Percentiles rank a stretch among this genome's conserved stretches.
These are phyloP conservation scores for Merops nubicus DNA, from an alignment of 2,113 vertebrate genomes.

Conservation along the genomic window DNA sequence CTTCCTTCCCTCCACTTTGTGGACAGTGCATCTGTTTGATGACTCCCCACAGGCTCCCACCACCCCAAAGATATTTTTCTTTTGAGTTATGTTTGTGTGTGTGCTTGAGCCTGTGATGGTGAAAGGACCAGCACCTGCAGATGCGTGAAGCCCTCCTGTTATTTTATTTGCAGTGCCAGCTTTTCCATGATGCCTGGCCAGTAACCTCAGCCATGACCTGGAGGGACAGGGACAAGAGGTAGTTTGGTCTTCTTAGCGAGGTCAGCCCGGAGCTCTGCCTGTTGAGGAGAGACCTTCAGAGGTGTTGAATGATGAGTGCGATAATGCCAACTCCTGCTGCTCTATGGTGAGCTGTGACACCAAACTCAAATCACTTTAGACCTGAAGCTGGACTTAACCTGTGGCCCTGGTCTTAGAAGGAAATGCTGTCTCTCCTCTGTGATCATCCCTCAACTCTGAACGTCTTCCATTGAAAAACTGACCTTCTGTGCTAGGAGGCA, in stretches of 20 bases:
- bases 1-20: neutral
- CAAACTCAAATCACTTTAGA: neutral
- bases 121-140: neutral
- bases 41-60: neutral
- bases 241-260: constrained; percentile 44
- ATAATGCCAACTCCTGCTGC: neutral
- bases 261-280: constrained; percentile 2
- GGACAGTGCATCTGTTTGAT: neutral
- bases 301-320: neutral
- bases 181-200: constrained; percentile 36
- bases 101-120: neutral
- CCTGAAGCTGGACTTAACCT: constrained; percentile 30
- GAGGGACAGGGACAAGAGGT: constrained; percentile 51
- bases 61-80: neutral
- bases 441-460: neutral
- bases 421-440: constrained; percentile 24
- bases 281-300: constrained; percentile 10
- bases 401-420: neutral
- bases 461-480: neutral
- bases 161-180: constrained; percentile 55
- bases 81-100: neutral
- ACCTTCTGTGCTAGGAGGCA: neutral
- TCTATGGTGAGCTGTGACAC: constrained; percentile 23
- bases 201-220: constrained; percentile 44
- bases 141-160: constrained; percentile 16